Conservation (phyloP, 2,113 vertebrate genomes). For the Syrmaticus mikado region DNA sequence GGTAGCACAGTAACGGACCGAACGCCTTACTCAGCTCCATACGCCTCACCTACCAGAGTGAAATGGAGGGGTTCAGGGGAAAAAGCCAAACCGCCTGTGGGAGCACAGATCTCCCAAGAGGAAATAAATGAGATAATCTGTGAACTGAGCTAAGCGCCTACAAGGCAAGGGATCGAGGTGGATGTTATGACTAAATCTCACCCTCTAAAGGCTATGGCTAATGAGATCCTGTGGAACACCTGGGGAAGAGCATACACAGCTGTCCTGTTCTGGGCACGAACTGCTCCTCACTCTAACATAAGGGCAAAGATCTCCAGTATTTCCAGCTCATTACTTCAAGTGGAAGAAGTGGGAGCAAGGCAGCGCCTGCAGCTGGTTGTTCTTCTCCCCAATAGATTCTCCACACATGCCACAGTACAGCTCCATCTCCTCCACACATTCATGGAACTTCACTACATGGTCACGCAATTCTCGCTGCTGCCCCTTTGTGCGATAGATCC, state of each 20-base stretch:
- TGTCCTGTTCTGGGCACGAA: background rate
- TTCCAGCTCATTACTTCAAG: constrained; percentile 84
- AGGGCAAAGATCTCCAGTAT: background rate
- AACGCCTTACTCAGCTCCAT: background rate
- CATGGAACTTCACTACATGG: constrained; percentile 96
- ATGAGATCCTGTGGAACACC: background rate
- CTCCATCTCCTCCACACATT: constrained; percentile 97
- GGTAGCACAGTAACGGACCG: fast-evolving
- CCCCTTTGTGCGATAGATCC: constrained; percentile 87
- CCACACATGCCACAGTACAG: constrained; percentile 99
- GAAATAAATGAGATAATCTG: background rate
- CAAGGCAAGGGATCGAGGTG: background rate
- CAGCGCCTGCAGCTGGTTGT: constrained; percentile 95
- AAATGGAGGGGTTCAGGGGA: fast-evolving
- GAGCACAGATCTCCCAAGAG: fast-evolving
- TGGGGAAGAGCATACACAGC: background rate
- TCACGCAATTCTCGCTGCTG: constrained; percentile 88
- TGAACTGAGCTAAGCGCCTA: background rate
- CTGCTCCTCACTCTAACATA: background rate
- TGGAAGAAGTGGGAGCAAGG: constrained; percentile 99
- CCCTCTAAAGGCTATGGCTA: background rate
- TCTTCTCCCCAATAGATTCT: constrained; percentile 95
- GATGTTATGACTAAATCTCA: no score
- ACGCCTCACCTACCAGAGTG: background rate
- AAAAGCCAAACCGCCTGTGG: background rate